A percentile compares a stretch with the other conserved stretches of the same genome.
Conservation (phyloP, 2,113 vertebrate genomes). For the Acrocephalus kingi region DNA sequence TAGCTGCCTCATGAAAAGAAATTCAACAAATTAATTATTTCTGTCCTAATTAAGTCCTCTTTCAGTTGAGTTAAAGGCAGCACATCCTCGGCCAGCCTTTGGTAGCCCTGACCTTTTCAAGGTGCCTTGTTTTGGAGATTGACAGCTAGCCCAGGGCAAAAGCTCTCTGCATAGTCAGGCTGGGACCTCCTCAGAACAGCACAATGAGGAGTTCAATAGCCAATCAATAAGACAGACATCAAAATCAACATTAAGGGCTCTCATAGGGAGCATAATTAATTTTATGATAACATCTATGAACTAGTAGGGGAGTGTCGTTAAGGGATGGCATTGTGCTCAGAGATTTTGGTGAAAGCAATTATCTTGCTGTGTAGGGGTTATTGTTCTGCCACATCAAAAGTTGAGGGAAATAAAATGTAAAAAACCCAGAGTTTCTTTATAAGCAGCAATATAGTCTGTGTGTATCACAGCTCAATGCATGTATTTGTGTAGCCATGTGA, state of each 20-base stretch:
- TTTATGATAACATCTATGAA: conserved; percentile 38
- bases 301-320: not conserved
- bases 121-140: not conserved
- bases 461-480: not conserved
- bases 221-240: conserved; percentile 33
- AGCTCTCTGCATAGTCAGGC: not conserved
- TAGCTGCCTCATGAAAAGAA: not conserved
- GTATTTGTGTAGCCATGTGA: not conserved
- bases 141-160: conserved; percentile 7
- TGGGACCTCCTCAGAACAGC: not conserved
- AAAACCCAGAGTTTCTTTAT: not conserved
- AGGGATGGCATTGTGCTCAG: not conserved
- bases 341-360: conserved; percentile 9
- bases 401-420: not conserved
- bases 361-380: not conserved
- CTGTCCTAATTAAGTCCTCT: not conserved
- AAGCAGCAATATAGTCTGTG: not conserved
- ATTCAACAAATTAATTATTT: not conserved
- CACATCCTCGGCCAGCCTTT: not conserved
- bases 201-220: conserved; percentile 17
- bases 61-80: not conserved
- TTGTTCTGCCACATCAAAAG: conserved; percentile 21
- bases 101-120: conserved; percentile 8
- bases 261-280: conserved; percentile 16
- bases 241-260: not conserved